A percentile compares a stretch with the other conserved stretches of the same genome.
phyloP scores from a whole-genome alignment of 2,797 vertebrate genomes.

The Lophius americanus region DNA sequence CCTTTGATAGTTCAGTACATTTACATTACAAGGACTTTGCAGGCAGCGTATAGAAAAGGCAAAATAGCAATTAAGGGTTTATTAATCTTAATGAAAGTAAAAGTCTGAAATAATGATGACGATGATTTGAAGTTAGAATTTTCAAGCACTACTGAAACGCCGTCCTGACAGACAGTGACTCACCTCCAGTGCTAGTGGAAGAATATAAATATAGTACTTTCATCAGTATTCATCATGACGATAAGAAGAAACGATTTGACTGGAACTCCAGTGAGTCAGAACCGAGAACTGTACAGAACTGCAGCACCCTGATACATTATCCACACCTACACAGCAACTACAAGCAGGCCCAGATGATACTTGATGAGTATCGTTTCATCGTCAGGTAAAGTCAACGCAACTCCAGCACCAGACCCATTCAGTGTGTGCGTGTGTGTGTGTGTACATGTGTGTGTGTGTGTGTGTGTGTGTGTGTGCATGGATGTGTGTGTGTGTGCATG shows the following conservation, averaged over 20 bases:
- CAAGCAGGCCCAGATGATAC: slow-evolving; percentile 20
- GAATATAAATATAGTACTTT: neutral
- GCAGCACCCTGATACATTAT: slow-evolving; percentile 26
- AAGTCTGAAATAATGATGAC: too few species aligned
- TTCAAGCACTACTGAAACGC: neutral
- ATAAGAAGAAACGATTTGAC: slow-evolving; percentile 11
- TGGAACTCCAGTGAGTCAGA: slow-evolving; percentile 11
- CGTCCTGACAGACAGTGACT: neutral
- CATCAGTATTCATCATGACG: slow-evolving; percentile 11
- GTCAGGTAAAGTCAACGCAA: slow-evolving; percentile 6
- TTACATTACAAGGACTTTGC: too few species aligned
- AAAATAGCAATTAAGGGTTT: too few species aligned
- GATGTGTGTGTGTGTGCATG: slow-evolving; percentile 9
- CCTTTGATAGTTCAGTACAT: too few species aligned
- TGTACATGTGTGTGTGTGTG: slow-evolving; percentile 1
- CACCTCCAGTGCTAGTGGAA: neutral
- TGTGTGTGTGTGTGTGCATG: too few species aligned
- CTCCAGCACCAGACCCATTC: neutral
- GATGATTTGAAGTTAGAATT: too few species aligned
- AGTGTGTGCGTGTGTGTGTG: slow-evolving; percentile 29
- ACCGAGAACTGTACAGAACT: slow-evolving; percentile 28
- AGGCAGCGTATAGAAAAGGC: too few species aligned
- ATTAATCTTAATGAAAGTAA: too few species aligned
- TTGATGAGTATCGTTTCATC: neutral
- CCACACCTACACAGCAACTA: slow-evolving; percentile 27